Evolutionary conservation across 2,113 vertebrate genomes (phyloP), one percentile per base, ranked within the genome.

Genomic region (Actenoides hombroni): DNA sequence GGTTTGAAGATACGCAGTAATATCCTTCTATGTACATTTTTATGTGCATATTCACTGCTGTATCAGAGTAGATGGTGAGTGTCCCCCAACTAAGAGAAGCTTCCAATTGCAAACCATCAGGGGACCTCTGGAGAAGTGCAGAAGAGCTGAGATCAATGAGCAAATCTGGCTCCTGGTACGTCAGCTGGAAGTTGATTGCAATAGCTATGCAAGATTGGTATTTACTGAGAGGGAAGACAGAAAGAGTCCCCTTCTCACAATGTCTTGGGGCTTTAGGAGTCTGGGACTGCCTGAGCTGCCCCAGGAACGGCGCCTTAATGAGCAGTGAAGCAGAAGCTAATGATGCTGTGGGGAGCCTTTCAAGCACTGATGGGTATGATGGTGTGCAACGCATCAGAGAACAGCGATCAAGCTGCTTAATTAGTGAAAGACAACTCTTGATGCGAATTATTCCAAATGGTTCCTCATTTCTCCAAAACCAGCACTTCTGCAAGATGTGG

Each of bases 261-360:
- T 39, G 25, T 69, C 78, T 59, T 26, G 31, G 35, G 70, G 90
- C 65, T 91, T 85, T 33, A 85, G n/a, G 59, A 77, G 49, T 53
- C 29, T 46, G 12, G 54, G 53, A 51, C 59, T 84, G 64, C 51
- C n/a, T 67, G 68, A 82, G 35, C 31, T 80, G 29, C 28, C 16
- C 40, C 33, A 70, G 74, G 87, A 85, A 83, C 4, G 11, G 10
- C 61, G 82, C 59, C 71, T 77, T 61, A 46, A 74, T 29, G 37
- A 87, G 89, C 74, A 91, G 65, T 39, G 74, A 96, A 88, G 90
- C 83, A 91, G 71, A 86, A 91, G 42, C 33, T 42, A 76, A 40
- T 0, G 4, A 77, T 70, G 92, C 94, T 78, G 13, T 0, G 5
- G 68, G 88, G 88, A 92, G 17, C 17, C 42, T 92, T 91, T 83